Percentiles rank a stretch among this genome's conserved stretches.
Evolutionary conservation across 2,888 invertebrate genomes (phyloP).

Genomic region (Physocephala rufipes): DNA sequence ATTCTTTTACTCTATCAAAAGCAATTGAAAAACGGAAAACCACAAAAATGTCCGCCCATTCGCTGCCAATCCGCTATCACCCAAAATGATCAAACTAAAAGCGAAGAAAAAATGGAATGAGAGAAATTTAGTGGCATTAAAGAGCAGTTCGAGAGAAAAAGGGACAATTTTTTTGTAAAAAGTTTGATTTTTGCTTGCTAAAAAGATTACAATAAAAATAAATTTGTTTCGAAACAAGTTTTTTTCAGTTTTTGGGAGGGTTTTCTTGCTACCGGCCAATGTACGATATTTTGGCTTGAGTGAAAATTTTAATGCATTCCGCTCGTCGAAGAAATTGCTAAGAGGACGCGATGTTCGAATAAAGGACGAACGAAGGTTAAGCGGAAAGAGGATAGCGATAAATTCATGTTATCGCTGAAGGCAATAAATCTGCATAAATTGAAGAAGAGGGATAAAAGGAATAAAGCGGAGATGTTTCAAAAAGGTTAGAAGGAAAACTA

Average conservation of each 20-base stretch:
- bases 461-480: neutral
- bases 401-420: slow-evolving; percentile 55
- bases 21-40: too few species aligned
- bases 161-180: neutral
- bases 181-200: neutral
- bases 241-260: neutral
- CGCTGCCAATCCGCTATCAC: neutral
- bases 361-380: neutral
- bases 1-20: too few species aligned
- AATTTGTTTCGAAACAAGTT: too few species aligned
- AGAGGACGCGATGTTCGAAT: neutral
- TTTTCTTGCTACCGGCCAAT: neutral
- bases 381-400: slow-evolving; percentile 45
- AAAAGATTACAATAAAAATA: too few species aligned
- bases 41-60: neutral
- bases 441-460: slow-evolving; percentile 28
- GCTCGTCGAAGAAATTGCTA: too few species aligned
- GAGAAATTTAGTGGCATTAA: neutral
- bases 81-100: too few species aligned
- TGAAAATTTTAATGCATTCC: slow-evolving; percentile 26
- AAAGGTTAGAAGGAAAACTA: neutral
- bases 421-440: slow-evolving; percentile 57
- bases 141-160: neutral
- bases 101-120: too few species aligned
- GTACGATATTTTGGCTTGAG: neutral